Percentiles rank a stretch among this genome's conserved stretches.
These are phyloP conservation scores for Caenorhabditis doughertyi DNA, from an alignment of 2,888 invertebrate genomes.

Conservation along the genomic window DNA sequence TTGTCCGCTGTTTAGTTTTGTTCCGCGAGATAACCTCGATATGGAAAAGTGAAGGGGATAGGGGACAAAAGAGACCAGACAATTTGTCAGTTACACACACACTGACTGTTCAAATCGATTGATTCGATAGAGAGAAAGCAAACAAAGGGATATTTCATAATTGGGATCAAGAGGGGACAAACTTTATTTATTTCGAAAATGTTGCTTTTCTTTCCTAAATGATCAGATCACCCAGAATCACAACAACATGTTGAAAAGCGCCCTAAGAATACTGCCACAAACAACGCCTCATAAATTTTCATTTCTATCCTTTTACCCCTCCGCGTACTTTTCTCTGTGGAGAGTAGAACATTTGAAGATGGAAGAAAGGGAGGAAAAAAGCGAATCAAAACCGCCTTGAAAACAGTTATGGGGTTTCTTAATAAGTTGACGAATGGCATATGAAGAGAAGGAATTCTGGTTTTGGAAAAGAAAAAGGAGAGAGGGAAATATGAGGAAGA, in stretches of 20 bases:
- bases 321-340: neutral
- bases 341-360: neutral
- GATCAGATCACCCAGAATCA: no score
- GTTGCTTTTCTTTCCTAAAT: no score
- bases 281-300: constrained; percentile 49
- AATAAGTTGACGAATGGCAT: constrained; percentile 23
- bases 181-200: no score
- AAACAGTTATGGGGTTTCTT: constrained; percentile 54
- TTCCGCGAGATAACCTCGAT: no score
- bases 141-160: constrained; percentile 26
- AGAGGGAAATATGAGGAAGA: neutral
- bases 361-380: neutral
- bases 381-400: constrained; percentile 35
- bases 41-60: no score
- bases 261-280: constrained; percentile 5
- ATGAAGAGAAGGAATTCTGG: no score
- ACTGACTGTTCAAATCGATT: constrained; percentile 8
- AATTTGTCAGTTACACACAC: constrained; percentile 55
- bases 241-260: no score
- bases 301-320: neutral
- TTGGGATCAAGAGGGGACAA: no score
- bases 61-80: constrained; percentile 8
- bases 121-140: no score
- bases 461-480: neutral
- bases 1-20: no score